phyloP scores from a whole-genome alignment of 2,797 vertebrate genomes.

The Mallotus villosus region DNA sequence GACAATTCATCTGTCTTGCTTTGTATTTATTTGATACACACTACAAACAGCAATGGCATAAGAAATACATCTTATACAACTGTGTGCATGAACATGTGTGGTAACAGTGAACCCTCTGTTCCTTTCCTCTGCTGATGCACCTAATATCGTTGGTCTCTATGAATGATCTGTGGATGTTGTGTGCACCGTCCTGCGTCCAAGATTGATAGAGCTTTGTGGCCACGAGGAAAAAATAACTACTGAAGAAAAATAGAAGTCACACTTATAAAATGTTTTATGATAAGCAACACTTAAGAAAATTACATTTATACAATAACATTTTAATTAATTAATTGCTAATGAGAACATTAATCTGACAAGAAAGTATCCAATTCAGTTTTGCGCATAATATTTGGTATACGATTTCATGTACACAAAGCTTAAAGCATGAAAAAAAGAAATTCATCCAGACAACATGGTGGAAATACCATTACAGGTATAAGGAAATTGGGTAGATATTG shows the following conservation, averaged over 20 bases:
- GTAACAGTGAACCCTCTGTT: slow-evolving; percentile 14
- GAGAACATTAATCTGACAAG: slow-evolving; percentile 27
- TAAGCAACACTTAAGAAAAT: slow-evolving; percentile 45
- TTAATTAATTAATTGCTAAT: slow-evolving; percentile 25
- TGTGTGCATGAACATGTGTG: background rate
- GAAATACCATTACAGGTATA: background rate
- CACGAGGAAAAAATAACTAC: slow-evolving; percentile 12
- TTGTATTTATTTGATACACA: slow-evolving; percentile 11
- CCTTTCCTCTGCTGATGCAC: slow-evolving; percentile 11
- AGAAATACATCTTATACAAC: slow-evolving; percentile 17
- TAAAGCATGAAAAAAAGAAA: background rate
- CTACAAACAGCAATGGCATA: slow-evolving; percentile 29
- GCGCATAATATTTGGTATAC: background rate
- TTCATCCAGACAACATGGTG: background rate
- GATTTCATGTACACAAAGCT: background rate
- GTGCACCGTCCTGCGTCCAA: slow-evolving; percentile 14
- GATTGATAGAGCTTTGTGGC: slow-evolving; percentile 21
- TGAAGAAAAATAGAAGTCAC: slow-evolving; percentile 27
- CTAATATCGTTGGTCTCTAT: slow-evolving; percentile 12
- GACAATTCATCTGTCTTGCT: slow-evolving; percentile 23
- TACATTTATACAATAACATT: slow-evolving; percentile 22
- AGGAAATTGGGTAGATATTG: background rate
- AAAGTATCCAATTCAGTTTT: slow-evolving; percentile 1
- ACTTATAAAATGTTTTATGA: slow-evolving; percentile 35
- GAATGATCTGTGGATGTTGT: slow-evolving; percentile 23